Evolutionary conservation across 2,888 invertebrate genomes (phyloP).

Genomic region (Piscicola geometra): DNA sequence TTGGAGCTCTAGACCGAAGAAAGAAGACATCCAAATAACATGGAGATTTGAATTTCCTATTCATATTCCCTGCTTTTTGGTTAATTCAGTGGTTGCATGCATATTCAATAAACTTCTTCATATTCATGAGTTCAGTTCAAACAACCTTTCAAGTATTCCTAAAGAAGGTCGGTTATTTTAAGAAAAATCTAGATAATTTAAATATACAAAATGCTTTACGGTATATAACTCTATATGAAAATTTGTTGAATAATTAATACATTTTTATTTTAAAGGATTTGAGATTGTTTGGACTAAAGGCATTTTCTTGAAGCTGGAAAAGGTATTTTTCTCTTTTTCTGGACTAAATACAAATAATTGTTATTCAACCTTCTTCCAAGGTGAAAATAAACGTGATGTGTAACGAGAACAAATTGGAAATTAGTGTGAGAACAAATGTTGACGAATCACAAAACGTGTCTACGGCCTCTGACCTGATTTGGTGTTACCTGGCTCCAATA

Average conservation of each 20-base stretch:
- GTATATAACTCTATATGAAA: no score
- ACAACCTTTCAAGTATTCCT: no score
- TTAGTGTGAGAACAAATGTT: conserved; percentile 45
- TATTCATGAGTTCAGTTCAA: conserved; percentile 35
- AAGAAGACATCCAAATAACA: conserved; percentile 47
- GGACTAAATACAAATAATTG: not conserved
- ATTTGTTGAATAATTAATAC: no score
- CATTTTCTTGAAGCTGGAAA: conserved; percentile 41
- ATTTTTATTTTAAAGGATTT: conserved; percentile 1
- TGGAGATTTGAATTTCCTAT: conserved; percentile 43
- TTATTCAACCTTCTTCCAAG: conserved; percentile 38
- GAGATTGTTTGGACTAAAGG: conserved; percentile 45
- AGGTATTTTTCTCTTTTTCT: conserved; percentile 41
- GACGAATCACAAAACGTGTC: conserved; percentile 44
- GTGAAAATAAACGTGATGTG: conserved; percentile 51
- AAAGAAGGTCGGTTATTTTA: no score
- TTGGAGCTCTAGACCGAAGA: conserved; percentile 47
- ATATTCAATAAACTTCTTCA: conserved; percentile 10
- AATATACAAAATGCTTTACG: no score
- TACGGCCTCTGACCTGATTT: conserved; percentile 43
- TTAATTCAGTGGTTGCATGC: conserved; percentile 39
- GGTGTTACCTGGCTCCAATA: conserved; percentile 43
- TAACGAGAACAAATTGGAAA: conserved; percentile 35
- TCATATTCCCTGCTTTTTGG: conserved; percentile 40
- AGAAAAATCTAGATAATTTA: no score